These are phyloP conservation scores for Drosophila cognata DNA, from an alignment of 2,888 invertebrate species.

Conservation along the genomic window DNA sequence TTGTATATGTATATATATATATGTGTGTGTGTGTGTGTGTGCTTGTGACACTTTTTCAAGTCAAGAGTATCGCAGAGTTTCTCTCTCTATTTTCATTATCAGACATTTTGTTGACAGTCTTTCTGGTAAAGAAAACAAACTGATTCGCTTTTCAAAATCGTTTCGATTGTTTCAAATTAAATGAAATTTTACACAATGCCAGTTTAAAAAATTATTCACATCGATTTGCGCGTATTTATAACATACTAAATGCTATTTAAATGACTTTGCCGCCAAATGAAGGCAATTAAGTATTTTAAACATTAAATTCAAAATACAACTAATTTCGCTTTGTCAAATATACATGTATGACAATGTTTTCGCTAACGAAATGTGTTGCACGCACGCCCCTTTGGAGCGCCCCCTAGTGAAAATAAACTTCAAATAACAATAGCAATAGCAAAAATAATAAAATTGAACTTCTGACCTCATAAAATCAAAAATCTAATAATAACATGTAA, in stretches of 20 bases:
- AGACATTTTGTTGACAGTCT: conserved; percentile 46
- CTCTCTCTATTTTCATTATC: conserved; percentile 43
- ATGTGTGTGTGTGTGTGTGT: conserved; percentile 9
- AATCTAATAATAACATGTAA: conserved; percentile 33
- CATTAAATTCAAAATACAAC: not conserved
- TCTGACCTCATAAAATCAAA: conserved; percentile 24
- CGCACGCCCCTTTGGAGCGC: conserved; percentile 11
- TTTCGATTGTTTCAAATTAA: not conserved
- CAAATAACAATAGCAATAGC: conserved; percentile 19
- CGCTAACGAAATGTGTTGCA: conserved; percentile 4
- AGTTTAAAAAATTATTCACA: not conserved
- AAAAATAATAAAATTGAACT: conserved; percentile 24
- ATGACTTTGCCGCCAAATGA: conserved; percentile 4
- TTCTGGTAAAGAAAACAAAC: conserved; percentile 24
- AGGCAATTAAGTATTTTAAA: conserved; percentile 6
- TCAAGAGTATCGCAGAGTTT: conserved; percentile 36
- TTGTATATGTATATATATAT: not conserved
- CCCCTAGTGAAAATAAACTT: conserved; percentile 16
- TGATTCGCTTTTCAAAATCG: not conserved
- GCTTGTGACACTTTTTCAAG: conserved; percentile 37
- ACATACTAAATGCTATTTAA: not conserved
- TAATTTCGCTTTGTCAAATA: not conserved
- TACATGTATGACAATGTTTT: not conserved
- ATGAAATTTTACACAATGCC: not conserved
- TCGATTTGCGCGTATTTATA: not conserved